Base-by-base conservation (phyloP, 53 echinoderm and acorn worm genomes). In the Glandiceps talaboti region DNA sequence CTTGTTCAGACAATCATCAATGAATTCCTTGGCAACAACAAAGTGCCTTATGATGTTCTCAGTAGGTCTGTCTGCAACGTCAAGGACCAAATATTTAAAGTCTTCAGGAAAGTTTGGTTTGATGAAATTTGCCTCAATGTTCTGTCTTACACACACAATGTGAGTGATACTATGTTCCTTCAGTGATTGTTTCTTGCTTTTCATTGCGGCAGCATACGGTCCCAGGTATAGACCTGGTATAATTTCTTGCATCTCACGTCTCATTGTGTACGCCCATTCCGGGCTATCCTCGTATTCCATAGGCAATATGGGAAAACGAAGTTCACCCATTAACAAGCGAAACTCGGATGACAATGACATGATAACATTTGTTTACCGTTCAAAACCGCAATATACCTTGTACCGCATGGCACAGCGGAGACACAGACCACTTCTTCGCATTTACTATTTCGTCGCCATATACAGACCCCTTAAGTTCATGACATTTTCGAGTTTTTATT, bases 71-170 rank as follows among this genome's bases (percentile, higher is more conserved):
- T 94, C 94, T 0, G 88, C 87, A 31, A 94, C 88, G 33, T 94
- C 90, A 30, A 92, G 81, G 0, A 94, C 94, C 33, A 94, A 76
- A 88, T 94, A 94, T 76, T 92, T 92, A 73, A 94, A 88, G 75
- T 88, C 88, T 14, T 92, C 90, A 30, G 94, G 94, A 80, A 94
- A 92, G 82, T 94, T 90, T 78, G 94, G 94, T 79, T 92, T 94
- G 82, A 94, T 90, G 72, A 90, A 85, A 32, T 86, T 86, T 27
- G 94, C 94, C 76, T 92, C 94, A 1, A 84, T 84, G n/a, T 90
- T 84, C 32, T 90, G 90, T 73, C 92, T 82, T 75, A 94, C 88
- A 33, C 94, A 94, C 31, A 94, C 77, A 29, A 94, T 90, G 75
- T 94, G 94, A 1, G 94, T 90, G 72, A 94, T 94, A 27, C 90